These are phyloP conservation scores for Hippocampus mohnikei DNA, from an alignment of 2,113 vertebrate species.

Conservation along the genomic window DNA sequence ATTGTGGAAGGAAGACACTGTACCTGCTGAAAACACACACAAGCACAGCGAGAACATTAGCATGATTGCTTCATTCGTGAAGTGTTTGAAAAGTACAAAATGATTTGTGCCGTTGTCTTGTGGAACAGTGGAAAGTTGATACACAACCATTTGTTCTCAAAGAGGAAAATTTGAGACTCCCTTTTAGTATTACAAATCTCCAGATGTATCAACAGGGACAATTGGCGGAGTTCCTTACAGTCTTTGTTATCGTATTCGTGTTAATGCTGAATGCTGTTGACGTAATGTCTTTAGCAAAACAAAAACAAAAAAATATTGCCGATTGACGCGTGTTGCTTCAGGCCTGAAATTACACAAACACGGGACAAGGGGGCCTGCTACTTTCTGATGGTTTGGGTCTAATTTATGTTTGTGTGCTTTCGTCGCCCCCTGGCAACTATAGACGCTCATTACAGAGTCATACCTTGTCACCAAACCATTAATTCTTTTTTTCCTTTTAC, in stretches of 20 bases:
- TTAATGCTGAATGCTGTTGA: background rate
- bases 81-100: too few species aligned
- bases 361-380: background rate
- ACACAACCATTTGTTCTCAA: too few species aligned
- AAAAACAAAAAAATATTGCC: background rate
- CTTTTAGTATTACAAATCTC: too few species aligned
- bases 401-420: conserved; percentile 11
- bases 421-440: conserved; percentile 40
- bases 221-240: background rate
- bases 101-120: background rate
- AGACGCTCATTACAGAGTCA: background rate
- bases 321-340: background rate
- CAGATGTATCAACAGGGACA: background rate
- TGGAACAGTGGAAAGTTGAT: background rate
- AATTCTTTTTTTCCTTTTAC: background rate
- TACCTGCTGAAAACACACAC: too few species aligned
- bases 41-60: background rate
- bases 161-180: background rate
- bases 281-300: background rate
- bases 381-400: background rate
- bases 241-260: background rate
- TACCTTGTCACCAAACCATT: background rate
- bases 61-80: background rate
- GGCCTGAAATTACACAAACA: background rate
- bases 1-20: background rate